Percentiles rank a stretch among this genome's conserved stretches.
phyloP scores from a whole-genome alignment of 2,113 vertebrate genomes.

The Stigmatopora argus region DNA sequence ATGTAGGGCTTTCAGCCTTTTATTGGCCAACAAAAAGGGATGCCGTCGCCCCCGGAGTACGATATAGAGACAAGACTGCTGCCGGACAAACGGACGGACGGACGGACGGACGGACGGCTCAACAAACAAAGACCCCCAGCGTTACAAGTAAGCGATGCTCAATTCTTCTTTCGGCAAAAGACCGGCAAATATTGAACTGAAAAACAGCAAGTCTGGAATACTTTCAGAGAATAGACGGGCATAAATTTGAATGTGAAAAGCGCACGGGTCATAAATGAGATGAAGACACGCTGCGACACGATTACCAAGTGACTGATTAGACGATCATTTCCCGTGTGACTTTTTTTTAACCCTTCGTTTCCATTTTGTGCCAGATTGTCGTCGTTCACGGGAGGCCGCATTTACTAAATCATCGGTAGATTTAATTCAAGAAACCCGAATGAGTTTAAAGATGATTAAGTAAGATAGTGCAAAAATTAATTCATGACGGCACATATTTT shows the following conservation, averaged over 20 bases:
- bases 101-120: conserved; percentile 16
- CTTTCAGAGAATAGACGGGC: neutral
- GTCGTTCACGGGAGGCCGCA: neutral
- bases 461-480: neutral
- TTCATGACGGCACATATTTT: neutral
- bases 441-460: neutral
- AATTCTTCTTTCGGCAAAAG: neutral
- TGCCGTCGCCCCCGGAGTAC: conserved; percentile 20
- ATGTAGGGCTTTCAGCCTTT: conserved; percentile 50
- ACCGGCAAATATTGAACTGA: neutral
- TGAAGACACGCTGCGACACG: neutral
- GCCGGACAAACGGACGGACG: conserved; percentile 12
- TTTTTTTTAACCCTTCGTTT: conserved; percentile 34
- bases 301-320: conserved; percentile 30
- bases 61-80: conserved; percentile 29
- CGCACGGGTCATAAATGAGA: too few species aligned
- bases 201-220: neutral
- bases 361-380: neutral
- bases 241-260: too few species aligned
- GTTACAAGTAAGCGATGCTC: conserved; percentile 27
- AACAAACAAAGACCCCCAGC: neutral
- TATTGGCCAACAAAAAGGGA: conserved; percentile 60
- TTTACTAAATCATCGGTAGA: neutral
- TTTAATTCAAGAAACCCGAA: neutral
- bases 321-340: conserved; percentile 30